phyloP scores from a whole-genome alignment of 2,797 vertebrate species.

The Sebastes hopkinsi region DNA sequence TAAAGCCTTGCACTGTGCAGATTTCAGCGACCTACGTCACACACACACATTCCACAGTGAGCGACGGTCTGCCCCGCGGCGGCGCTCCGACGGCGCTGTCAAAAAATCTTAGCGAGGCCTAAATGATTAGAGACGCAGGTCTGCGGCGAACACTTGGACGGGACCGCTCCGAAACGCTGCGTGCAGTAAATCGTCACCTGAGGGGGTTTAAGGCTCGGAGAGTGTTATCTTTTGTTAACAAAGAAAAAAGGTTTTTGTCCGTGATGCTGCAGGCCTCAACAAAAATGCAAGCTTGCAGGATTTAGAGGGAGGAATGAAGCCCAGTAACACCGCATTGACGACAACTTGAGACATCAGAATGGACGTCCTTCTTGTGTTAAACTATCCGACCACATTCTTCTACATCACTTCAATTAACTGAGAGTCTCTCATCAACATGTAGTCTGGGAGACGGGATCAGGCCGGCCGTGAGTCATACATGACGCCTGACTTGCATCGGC shows the following conservation, averaged over 20 bases:
- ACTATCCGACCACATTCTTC: too few relatives aligned
- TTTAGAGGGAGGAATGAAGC: background rate
- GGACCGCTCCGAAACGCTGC: background rate
- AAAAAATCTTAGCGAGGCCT: slow-evolving; percentile 36
- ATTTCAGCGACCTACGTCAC: slow-evolving; percentile 11
- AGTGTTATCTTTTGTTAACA: background rate
- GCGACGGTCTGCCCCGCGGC: slow-evolving; percentile 8
- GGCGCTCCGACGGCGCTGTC: slow-evolving; percentile 18
- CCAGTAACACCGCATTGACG: background rate
- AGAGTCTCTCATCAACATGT: too few relatives aligned
- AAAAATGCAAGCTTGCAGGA: background rate
- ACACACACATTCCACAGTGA: slow-evolving; percentile 33
- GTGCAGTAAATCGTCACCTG: background rate
- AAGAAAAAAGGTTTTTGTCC: background rate
- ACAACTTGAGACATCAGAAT: too few relatives aligned
- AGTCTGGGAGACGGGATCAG: too few relatives aligned
- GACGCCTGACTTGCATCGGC: too few relatives aligned
- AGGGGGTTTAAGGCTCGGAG: too few relatives aligned
- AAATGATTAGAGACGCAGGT: slow-evolving; percentile 11
- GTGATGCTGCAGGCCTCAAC: background rate
- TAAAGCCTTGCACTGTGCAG: background rate
- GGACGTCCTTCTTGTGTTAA: too few relatives aligned
- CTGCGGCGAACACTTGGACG: background rate
- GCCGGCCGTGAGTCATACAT: too few relatives aligned
- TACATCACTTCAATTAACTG: too few relatives aligned